Evolutionary conservation across 2,113 vertebrate species (phyloP), one percentile per base, ranked within the genome.

Genomic region (Cairina moschata): DNA sequence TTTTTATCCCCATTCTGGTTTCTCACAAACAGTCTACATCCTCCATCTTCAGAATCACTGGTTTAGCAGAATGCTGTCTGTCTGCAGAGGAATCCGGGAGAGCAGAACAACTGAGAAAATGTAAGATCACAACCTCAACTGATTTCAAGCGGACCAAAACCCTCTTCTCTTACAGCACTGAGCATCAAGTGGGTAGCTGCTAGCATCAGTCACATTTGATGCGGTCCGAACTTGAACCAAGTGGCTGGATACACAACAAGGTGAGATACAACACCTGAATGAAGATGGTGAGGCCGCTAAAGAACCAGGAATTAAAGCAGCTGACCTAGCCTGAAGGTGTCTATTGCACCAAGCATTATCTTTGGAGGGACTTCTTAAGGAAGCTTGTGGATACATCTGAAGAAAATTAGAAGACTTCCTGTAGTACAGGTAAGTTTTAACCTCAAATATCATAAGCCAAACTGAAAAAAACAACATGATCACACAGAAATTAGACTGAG

Each of bases 121-220:
- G 9, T 0, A 82, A 60, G 48, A 85, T 25, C 9, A 29, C 0
- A 0, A 67, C 10, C 79, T 73, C 67, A 55, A 12, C 0, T 11
- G 23, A 86, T 32, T 73, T 44, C 56, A 72, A 17, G 1, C 0
- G 9, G 59, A 77, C 65, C 26, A 21, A 86, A 83, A 59, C 13
- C 8, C 12, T 22, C 34, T 36, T 62, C 21, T 17, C 15, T 1
- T 31, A 46, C 38, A 67, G 66, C 16, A 28, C 2, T 0, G 31
- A 91, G 22, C 28, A 77, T 4, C 82, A 68, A 36, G 34, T 14
- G 50, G 21, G 63, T 29, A 72, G 36, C 58, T 82, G 36, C 60
- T 28, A 69, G 28, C 59, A 40, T 9, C 44, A 29, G 32, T 17
- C 58, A 32, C 5, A 20, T 23, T 59, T 76, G 44, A 26, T 17